Evolutionary conservation across 2,113 vertebrate species (phyloP).

Genomic region (Hepsetus odoe): DNA sequence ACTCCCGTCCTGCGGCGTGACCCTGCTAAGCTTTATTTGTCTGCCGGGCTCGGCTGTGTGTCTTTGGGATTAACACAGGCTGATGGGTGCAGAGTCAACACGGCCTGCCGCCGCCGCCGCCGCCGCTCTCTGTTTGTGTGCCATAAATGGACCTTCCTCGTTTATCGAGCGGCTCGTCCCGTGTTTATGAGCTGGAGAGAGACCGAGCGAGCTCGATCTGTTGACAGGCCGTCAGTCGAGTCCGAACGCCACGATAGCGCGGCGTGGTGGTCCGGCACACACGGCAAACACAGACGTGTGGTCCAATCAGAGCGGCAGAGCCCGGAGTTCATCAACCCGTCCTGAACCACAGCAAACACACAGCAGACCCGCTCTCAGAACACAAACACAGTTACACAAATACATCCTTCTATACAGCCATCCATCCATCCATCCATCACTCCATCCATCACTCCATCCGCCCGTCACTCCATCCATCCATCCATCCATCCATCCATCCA

Average conservation of each 20-base stretch:
- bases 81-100: slow-evolving; percentile 9
- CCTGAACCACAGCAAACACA: too few relatives aligned
- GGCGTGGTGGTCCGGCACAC: neutral
- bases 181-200: slow-evolving; percentile 31
- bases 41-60: slow-evolving; percentile 15
- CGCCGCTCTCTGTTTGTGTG: slow-evolving; percentile 15
- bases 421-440: too few relatives aligned
- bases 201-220: neutral
- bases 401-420: too few relatives aligned
- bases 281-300: neutral
- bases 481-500: too few relatives aligned
- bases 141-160: slow-evolving; percentile 16
- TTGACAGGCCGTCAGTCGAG: slow-evolving; percentile 1
- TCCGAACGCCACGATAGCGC: neutral
- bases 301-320: too few relatives aligned
- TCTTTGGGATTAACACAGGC: slow-evolving; percentile 34
- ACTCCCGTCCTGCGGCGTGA: slow-evolving; percentile 32
- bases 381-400: too few relatives aligned
- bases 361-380: too few relatives aligned
- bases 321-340: too few relatives aligned
- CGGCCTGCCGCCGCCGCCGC: neutral
- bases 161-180: slow-evolving; percentile 23
- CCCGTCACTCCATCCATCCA: too few relatives aligned
- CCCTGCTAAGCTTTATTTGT: slow-evolving; percentile 31
- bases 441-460: too few relatives aligned